Evolutionary conservation across 2,113 vertebrate genomes (phyloP).

Genomic region (Microcebus ravelobensis): DNA sequence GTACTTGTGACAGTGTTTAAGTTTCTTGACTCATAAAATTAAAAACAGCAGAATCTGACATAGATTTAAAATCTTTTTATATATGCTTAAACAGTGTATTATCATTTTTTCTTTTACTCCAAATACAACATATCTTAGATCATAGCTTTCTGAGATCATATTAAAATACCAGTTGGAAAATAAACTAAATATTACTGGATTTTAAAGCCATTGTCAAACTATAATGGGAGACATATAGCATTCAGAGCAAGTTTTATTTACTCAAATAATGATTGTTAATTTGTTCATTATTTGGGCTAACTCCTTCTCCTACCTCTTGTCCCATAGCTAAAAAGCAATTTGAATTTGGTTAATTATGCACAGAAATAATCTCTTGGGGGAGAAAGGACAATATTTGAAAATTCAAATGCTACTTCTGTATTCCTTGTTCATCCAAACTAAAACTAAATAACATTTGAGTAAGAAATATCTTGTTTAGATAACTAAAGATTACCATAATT

Average conservation of each 20-base stretch:
- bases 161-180: neutral
- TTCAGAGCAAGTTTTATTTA: neutral
- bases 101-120: neutral
- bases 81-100: neutral
- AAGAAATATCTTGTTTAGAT: neutral
- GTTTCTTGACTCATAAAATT: constrained; percentile 57
- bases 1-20: constrained; percentile 46
- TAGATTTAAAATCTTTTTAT: neutral
- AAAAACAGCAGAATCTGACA: constrained; percentile 4
- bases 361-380: neutral
- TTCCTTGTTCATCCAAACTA: neutral
- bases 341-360: neutral
- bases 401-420: neutral
- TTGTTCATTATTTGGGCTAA: neutral
- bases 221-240: neutral
- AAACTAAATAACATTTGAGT: neutral
- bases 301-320: neutral
- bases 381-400: neutral
- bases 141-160: neutral
- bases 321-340: neutral
- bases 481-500: neutral
- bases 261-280: neutral
- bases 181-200: neutral
- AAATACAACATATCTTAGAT: neutral
- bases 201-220: neutral